phyloP scores from a whole-genome alignment of 2,888 invertebrate genomes.

The Cataglyphis livida region DNA sequence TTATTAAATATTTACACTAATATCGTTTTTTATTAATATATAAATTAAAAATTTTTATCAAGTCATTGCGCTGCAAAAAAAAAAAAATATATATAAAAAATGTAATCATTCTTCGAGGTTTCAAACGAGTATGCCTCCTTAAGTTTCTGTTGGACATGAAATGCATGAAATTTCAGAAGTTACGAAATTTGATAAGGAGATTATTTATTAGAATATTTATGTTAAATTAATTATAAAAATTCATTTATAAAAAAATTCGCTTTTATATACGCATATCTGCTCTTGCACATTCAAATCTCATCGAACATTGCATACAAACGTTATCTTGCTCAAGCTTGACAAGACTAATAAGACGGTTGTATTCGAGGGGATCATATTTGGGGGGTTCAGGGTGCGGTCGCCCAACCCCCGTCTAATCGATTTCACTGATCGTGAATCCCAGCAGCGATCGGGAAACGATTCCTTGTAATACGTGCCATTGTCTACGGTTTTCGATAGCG shows the following conservation, averaged over 20 bases:
- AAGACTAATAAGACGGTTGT: neutral
- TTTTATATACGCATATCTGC: neutral
- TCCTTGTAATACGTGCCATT: slow-evolving; percentile 67
- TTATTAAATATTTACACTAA: too few relatives aligned
- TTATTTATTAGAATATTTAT: too few relatives aligned
- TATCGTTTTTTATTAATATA: too few relatives aligned
- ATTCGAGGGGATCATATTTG: neutral
- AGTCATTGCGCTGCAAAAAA: too few relatives aligned
- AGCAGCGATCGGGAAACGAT: slow-evolving; percentile 58
- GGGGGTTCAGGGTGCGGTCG: neutral
- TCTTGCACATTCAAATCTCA: neutral
- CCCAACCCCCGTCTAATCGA: neutral
- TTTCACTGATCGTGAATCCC: neutral
- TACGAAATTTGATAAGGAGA: too few relatives aligned
- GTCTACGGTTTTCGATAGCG: slow-evolving; percentile 64
- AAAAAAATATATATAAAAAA: too few relatives aligned
- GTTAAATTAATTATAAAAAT: neutral
- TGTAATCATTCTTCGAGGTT: too few relatives aligned
- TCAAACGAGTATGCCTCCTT: too few relatives aligned
- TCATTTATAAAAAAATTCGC: neutral
- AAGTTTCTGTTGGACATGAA: too few relatives aligned
- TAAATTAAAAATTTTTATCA: too few relatives aligned
- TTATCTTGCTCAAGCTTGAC: neutral
- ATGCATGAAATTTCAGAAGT: too few relatives aligned
- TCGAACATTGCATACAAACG: neutral